Base-by-base conservation (phyloP, 2,888 invertebrate genomes). In the Nomada ferruginata region DNA sequence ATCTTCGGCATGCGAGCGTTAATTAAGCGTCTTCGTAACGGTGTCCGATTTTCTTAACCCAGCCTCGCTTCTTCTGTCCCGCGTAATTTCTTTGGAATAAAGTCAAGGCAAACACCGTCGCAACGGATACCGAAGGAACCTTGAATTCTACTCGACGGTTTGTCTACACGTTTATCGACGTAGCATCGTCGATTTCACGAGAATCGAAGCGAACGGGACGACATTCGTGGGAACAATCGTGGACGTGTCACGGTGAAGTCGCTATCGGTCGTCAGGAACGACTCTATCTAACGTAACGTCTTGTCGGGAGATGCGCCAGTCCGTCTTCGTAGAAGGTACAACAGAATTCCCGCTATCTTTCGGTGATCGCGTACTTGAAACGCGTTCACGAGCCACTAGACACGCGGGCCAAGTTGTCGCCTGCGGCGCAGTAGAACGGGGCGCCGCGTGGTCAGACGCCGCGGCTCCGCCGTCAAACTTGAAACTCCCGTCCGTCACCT, bases 21-120 rank as follows among this genome's bases (percentile, higher is more conserved):
- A 74, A 74, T 74, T 65, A 65, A 74, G 9, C 36, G 59, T 74
- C 59, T 59, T 65, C 50, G 50, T 65, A 74, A 73, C 57, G 36
- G 23, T 13, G 2, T 50, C 55, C 53, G 29, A 57, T 59, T 69
- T 59, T 26, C 10, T 20, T 13, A 42, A 36, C 60, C 26, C 68
- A 44, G 10, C n/a, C 20, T 47, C 47, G 9, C 42, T n/a, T 15
- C n/a, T 23, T 20, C 13, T 52, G 65, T 29, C 65, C 11, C 5
- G n/a, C 1, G 11, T n/a, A 36, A 60, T 60, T 60, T 26, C 23
- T 36, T 7, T 7, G 36, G 36, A 7, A 7, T 7, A 36, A 36
- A 36, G 36, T 18, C 36, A 7, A 18, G 18, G 36, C 18, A 3
- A 60, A 26, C n/a, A 18, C 2, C 60, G 20, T 44, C 13, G 42